Evolutionary conservation across 2,797 vertebrate species (phyloP).

Genomic region (Steatocranus sp.): DNA sequence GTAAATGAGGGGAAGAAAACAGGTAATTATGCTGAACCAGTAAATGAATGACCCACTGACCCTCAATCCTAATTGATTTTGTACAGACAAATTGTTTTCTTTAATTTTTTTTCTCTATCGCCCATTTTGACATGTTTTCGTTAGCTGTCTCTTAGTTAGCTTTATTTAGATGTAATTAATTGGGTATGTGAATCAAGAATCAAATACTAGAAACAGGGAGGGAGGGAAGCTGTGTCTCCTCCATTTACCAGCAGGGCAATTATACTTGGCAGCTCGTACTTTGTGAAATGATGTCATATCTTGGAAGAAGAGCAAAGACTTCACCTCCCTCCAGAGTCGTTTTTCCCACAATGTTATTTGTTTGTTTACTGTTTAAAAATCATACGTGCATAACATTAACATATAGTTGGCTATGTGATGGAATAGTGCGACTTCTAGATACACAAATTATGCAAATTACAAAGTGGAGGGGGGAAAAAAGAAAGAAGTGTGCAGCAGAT

Average conservation of each 20-base stretch:
- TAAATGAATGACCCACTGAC: slow-evolving; percentile 79
- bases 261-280: slow-evolving; percentile 32
- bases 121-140: slow-evolving; percentile 69
- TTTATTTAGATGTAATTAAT: slow-evolving; percentile 71
- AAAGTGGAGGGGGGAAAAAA: neutral
- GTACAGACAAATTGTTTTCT: slow-evolving; percentile 53
- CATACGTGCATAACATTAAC: slow-evolving; percentile 14
- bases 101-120: slow-evolving; percentile 44
- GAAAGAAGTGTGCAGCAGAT: neutral
- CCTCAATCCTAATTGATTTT: slow-evolving; percentile 78
- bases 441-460: slow-evolving; percentile 34
- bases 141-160: slow-evolving; percentile 35
- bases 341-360: slow-evolving; percentile 8
- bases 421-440: neutral
- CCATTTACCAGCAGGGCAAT: slow-evolving; percentile 46
- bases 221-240: slow-evolving; percentile 20
- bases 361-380: slow-evolving; percentile 30
- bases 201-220: slow-evolving; percentile 22
- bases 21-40: slow-evolving; percentile 80
- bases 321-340: slow-evolving; percentile 8
- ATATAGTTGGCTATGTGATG: neutral
- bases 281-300: slow-evolving; percentile 51
- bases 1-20: slow-evolving; percentile 79
- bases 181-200: slow-evolving; percentile 61
- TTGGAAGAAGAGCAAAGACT: slow-evolving; percentile 42